These are phyloP conservation scores for Oryzias melastigma DNA, from an alignment of 2,113 vertebrate species.

Conservation along the genomic window DNA sequence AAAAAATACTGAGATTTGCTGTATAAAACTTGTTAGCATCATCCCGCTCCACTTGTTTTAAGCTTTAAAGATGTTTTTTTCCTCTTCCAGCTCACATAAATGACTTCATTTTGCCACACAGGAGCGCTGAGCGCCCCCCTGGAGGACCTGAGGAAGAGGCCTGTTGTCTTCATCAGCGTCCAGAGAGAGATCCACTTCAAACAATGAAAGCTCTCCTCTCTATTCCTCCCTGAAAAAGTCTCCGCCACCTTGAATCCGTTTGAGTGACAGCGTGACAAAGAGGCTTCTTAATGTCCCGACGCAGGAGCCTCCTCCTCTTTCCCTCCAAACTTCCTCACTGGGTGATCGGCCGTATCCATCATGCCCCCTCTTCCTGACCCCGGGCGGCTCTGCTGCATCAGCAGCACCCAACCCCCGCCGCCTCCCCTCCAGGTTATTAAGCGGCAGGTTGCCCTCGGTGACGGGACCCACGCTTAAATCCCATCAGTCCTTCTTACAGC, in stretches of 20 bases:
- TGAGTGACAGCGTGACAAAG: conserved; percentile 90
- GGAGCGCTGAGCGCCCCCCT: conserved; percentile 36
- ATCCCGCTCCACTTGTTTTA: background rate
- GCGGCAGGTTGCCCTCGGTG: conserved; percentile 73
- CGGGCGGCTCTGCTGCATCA: conserved; percentile 81
- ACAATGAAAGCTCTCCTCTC: conserved; percentile 66
- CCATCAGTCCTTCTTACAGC: conserved; percentile 60
- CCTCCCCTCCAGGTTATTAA: conserved; percentile 63
- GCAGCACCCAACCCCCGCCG: conserved; percentile 69
- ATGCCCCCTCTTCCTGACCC: conserved; percentile 88
- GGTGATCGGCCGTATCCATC: conserved; percentile 91
- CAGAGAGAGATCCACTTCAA: conserved; percentile 50
- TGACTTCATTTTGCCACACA: conserved; percentile 52
- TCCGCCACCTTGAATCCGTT: conserved; percentile 67
- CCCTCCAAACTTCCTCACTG: conserved; percentile 83
- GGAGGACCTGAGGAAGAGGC: conserved; percentile 58
- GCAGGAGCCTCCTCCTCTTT: conserved; percentile 78
- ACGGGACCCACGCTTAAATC: conserved; percentile 70
- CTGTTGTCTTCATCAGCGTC: conserved; percentile 60
- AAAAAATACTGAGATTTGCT: too few species aligned
- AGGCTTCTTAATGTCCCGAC: conserved; percentile 79
- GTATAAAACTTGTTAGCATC: background rate
- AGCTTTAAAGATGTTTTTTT: background rate
- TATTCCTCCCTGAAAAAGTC: conserved; percentile 59
- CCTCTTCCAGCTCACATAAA: conserved; percentile 29